Evolutionary conservation across 2,888 invertebrate species (phyloP), one percentile per base, ranked within the genome.

Genomic region (Poecilus cupreus): DNA sequence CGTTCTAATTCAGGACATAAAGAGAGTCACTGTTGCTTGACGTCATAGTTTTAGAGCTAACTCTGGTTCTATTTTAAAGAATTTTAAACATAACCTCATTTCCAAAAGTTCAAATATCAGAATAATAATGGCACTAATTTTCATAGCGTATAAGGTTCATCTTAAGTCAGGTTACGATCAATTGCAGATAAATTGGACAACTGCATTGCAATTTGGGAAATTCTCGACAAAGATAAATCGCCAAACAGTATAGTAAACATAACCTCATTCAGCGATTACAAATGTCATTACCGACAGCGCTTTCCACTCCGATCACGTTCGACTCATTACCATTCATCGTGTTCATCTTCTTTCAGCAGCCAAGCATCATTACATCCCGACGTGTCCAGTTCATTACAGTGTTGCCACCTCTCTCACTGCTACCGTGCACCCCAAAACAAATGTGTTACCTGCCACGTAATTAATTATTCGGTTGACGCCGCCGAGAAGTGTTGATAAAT

Each of bases 391-490:
- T 54, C 54, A 54, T 54, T 54, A 54, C 54, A 6, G 20, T 8
- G 54, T 20, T 54, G 54, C 54, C 20, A 32, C 32, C 6, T 32
- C 32, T 1, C 32, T 32, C 32, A 20, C 10, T 10, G 54, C 54
- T 54, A 54, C 54, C 20, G 54, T 54, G 8, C 54, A 24, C 60
- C 26, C 60, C 24, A 26, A 60, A 24, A 60, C 60, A 60, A 60
- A 60, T 60, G 43, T 43, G 60, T 24, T 60, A 60, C 26, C 26
- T 60, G 24, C 26, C 26, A 60, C 20, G 60, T 60, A 26, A 60
- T 26, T 26, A 60, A 60, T 60, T 60, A 60, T 60, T 60, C 26
- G 26, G 60, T 24, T 60, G 60, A 60, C 60, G 60, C 60, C 24
- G 8, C 32, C 32, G 32, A 32, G 26, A 60, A 24, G 60, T 54